Percentiles rank a stretch among this genome's conserved stretches.
Evolutionary conservation across 2,797 vertebrate species (phyloP).

Genomic region (Odontamblyopus lacepedii): DNA sequence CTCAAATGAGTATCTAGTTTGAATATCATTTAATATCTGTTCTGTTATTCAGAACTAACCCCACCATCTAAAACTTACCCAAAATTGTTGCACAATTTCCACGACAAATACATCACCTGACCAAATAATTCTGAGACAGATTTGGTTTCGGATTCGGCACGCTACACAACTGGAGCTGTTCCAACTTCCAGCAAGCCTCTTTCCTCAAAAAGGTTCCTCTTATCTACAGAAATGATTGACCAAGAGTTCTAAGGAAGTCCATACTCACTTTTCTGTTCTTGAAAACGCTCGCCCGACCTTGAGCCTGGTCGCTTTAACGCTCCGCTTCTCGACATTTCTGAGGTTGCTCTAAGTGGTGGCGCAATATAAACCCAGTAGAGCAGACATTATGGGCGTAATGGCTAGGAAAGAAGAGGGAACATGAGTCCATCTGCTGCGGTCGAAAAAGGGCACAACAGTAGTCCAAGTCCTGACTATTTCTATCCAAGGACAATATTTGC

Average conservation of each 20-base stretch:
- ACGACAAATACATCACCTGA: neutral
- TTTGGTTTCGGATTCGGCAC: neutral
- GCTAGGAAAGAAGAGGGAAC: constrained; percentile 15
- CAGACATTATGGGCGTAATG: constrained; percentile 24
- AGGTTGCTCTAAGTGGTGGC: constrained; percentile 8
- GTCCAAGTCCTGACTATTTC: constrained; percentile 36
- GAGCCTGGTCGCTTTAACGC: neutral
- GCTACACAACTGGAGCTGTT: neutral
- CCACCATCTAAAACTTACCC: neutral
- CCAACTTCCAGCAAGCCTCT: neutral
- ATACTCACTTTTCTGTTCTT: neutral
- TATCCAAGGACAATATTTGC: constrained; percentile 51
- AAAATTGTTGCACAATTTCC: neutral
- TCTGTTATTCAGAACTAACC: neutral
- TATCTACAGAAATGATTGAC: neutral
- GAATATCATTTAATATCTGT: too few species aligned
- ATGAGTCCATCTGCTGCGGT: constrained; percentile 17
- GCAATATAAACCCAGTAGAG: constrained; percentile 28
- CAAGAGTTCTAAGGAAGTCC: neutral
- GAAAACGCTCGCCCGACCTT: neutral
- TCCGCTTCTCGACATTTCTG: neutral
- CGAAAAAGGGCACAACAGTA: constrained; percentile 25
- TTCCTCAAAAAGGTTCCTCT: neutral
- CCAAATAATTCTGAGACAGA: neutral
- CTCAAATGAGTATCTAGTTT: too few species aligned